Percentiles rank a stretch among this genome's conserved stretches.
phyloP scores from a whole-genome alignment of 2,797 vertebrate species.

The Gephyroberyx darwinii region DNA sequence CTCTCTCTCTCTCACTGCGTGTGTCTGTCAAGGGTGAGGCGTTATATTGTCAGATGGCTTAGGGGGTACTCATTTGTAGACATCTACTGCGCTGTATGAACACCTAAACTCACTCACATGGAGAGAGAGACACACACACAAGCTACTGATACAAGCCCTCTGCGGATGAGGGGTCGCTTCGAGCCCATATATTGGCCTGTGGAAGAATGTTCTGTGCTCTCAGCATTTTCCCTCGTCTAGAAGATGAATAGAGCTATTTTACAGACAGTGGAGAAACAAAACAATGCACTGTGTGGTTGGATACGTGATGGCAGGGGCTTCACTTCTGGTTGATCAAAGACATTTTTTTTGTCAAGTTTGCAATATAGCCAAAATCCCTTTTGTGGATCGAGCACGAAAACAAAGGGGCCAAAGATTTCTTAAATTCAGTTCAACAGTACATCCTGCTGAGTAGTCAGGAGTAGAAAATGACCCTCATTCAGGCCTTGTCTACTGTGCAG shows the following conservation, averaged over 20 bases:
- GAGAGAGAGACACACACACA: constrained; percentile 30
- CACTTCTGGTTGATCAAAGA: constrained; percentile 69
- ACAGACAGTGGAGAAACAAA: constrained; percentile 73
- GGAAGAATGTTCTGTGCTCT: constrained; percentile 77
- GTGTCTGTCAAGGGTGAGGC: constrained; percentile 70
- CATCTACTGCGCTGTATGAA: constrained; percentile 57
- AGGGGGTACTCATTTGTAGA: constrained; percentile 74
- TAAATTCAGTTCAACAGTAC: constrained; percentile 50
- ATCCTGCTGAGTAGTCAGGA: constrained; percentile 38
- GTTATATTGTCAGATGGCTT: constrained; percentile 73
- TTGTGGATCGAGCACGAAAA: constrained; percentile 16
- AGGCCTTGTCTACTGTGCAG: constrained; percentile 38
- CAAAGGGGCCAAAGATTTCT: constrained; percentile 17
- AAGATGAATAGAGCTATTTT: constrained; percentile 79
- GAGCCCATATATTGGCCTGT: constrained; percentile 69
- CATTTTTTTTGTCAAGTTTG: constrained; percentile 60
- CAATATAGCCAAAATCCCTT: constrained; percentile 46
- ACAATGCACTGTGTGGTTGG: constrained; percentile 61
- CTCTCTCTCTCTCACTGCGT: constrained; percentile 52
- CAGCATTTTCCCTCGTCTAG: constrained; percentile 76
- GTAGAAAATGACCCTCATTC: constrained; percentile 54
- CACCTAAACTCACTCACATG: constrained; percentile 49
- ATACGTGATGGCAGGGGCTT: constrained; percentile 60
- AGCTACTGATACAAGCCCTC: constrained; percentile 51
- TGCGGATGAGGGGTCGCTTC: constrained; percentile 56